phyloP scores from a whole-genome alignment of 2,797 vertebrate genomes.

The Pyrocephalus nanus region DNA sequence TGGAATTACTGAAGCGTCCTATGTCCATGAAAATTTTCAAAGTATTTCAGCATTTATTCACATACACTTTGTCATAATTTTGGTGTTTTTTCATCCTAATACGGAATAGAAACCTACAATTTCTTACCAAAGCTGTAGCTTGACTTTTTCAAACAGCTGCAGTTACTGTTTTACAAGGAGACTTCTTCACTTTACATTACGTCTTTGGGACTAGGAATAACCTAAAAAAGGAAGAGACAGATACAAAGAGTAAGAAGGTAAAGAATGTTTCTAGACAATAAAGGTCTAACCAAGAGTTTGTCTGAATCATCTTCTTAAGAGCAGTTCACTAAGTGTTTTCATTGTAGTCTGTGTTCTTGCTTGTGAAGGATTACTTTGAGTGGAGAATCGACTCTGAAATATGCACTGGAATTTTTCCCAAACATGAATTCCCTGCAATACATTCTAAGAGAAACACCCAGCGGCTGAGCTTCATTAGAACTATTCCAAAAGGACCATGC shows the following conservation, averaged over 20 bases:
- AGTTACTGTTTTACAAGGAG: neutral
- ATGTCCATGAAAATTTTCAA: neutral
- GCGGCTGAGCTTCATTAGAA: neutral
- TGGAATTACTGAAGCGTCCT: neutral
- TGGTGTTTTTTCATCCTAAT: neutral
- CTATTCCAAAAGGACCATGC: neutral
- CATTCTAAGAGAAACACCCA: neutral
- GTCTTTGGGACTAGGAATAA: neutral
- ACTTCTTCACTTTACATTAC: neutral
- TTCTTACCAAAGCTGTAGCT: neutral
- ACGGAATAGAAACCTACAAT: neutral
- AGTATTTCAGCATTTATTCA: neutral
- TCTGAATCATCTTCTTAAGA: neutral
- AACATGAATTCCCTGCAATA: neutral
- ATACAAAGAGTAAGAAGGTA: neutral
- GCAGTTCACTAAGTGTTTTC: neutral
- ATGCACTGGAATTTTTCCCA: neutral
- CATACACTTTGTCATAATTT: neutral
- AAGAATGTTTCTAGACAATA: neutral
- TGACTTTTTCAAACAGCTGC: neutral
- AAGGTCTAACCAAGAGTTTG: neutral
- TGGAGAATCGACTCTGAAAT: neutral
- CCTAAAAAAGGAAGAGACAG: neutral
- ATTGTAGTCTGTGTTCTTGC: neutral
- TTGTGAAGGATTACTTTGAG: neutral